Evolutionary conservation across 1,140 invertebrate species (phyloP).

Genomic region (Whitmania pigra): DNA sequence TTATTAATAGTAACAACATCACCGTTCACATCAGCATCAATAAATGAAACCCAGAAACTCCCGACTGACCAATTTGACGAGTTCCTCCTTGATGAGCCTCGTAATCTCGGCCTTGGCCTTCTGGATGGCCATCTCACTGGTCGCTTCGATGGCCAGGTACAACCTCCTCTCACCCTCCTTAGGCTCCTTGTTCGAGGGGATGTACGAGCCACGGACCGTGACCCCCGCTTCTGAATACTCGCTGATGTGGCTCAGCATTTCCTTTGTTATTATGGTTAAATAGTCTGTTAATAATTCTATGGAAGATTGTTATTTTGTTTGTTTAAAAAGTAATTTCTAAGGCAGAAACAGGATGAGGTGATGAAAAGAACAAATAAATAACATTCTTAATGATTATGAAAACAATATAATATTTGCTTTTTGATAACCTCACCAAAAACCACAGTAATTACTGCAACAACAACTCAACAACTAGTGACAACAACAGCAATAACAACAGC

Average conservation of each 20-base stretch:
- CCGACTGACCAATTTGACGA: conserved; percentile 71
- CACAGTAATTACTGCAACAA: background rate
- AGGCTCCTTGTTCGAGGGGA: conserved; percentile 46
- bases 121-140: conserved; percentile 85
- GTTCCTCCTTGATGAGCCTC: conserved; percentile 89
- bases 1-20: background rate
- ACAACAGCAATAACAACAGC: background rate
- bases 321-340: too few relatives aligned
- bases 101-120: conserved; percentile 98
- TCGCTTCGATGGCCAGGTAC: conserved; percentile 96
- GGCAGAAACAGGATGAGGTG: too few relatives aligned
- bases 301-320: background rate
- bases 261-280: conserved; percentile 45
- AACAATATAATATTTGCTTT: too few relatives aligned
- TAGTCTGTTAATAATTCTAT: background rate
- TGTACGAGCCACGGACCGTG: conserved; percentile 93
- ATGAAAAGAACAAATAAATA: too few relatives aligned
- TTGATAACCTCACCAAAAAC: too few relatives aligned
- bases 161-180: conserved; percentile 91
- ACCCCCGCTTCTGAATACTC: conserved; percentile 98
- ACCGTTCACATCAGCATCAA: background rate
- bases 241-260: conserved; percentile 90
- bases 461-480: too few relatives aligned
- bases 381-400: too few relatives aligned
- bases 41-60: conserved; percentile 10